phyloP scores from a whole-genome alignment of 2,888 invertebrate genomes.

The Idaea biselata region DNA sequence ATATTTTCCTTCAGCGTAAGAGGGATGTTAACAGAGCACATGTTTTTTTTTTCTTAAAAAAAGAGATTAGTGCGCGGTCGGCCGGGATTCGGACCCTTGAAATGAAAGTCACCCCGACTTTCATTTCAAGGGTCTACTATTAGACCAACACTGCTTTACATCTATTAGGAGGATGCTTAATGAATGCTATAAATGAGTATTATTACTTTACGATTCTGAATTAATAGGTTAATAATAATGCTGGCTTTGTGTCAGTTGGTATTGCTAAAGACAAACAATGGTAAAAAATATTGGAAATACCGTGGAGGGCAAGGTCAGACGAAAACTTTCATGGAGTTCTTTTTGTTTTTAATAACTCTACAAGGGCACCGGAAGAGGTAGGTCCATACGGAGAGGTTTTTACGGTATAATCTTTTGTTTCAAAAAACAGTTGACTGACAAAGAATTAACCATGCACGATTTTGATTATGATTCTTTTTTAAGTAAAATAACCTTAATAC shows the following conservation, averaged over 20 bases:
- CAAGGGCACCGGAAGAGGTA: not conserved
- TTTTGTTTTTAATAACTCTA: conserved; percentile 25
- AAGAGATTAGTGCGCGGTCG: too few relatives aligned
- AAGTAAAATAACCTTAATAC: too few relatives aligned
- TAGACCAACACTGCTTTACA: too few relatives aligned
- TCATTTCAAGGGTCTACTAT: too few relatives aligned
- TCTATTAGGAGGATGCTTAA: too few relatives aligned
- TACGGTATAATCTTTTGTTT: conserved; percentile 15
- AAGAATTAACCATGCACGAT: not conserved
- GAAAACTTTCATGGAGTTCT: conserved; percentile 57
- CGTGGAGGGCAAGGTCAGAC: conserved; percentile 55
- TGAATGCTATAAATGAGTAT: not conserved
- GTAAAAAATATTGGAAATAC: conserved; percentile 48
- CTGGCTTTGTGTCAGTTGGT: conserved; percentile 5
- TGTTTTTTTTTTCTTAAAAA: too few relatives aligned
- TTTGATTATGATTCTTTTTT: too few relatives aligned
- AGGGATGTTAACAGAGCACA: too few relatives aligned
- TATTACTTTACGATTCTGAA: not conserved
- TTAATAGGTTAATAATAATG: conserved; percentile 39
- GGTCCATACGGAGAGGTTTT: not conserved
- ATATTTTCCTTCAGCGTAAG: too few relatives aligned
- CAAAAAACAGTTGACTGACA: conserved; percentile 1
- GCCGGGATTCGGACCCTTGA: too few relatives aligned
- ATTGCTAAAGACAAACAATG: conserved; percentile 33
- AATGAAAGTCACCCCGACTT: too few relatives aligned